These are phyloP conservation scores for Ellobium chinense DNA, from an alignment of 2,888 invertebrate species.

Conservation along the genomic window DNA sequence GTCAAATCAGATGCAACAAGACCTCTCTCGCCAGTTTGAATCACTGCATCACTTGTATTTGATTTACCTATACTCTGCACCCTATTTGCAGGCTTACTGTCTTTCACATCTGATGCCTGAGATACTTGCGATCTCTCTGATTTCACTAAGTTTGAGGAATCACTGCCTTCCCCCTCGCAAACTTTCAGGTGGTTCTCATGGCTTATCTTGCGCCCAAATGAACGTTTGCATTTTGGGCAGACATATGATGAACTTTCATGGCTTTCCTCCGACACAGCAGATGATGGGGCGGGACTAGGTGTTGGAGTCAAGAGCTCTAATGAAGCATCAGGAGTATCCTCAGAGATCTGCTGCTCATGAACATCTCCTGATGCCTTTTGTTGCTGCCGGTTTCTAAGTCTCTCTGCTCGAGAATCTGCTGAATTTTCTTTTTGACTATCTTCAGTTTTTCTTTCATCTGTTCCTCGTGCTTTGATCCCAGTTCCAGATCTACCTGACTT, in stretches of 20 bases:
- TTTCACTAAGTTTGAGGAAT: neutral
- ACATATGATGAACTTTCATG: constrained; percentile 12
- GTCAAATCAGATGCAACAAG: too few relatives aligned
- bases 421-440: neutral
- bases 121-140: neutral
- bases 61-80: too few relatives aligned
- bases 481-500: neutral
- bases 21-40: too few relatives aligned
- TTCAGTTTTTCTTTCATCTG: neutral
- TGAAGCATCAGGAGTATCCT: neutral
- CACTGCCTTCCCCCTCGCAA: constrained; percentile 35
- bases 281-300: neutral
- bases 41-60: too few relatives aligned
- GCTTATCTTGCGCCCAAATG: constrained; percentile 57
- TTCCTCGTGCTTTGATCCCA: neutral
- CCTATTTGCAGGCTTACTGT: too few relatives aligned
- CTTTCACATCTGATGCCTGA: neutral
- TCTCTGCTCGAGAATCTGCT: neutral
- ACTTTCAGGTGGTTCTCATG: constrained; percentile 54
- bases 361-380: neutral
- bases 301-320: neutral
- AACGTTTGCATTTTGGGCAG: constrained; percentile 56
- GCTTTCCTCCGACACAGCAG: neutral
- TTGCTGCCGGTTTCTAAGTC: constrained; percentile 5
- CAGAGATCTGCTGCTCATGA: neutral